A percentile compares a stretch with the other conserved stretches of the same genome.
phyloP scores from a whole-genome alignment of 2,888 invertebrate species.

The Plebejus argus region DNA sequence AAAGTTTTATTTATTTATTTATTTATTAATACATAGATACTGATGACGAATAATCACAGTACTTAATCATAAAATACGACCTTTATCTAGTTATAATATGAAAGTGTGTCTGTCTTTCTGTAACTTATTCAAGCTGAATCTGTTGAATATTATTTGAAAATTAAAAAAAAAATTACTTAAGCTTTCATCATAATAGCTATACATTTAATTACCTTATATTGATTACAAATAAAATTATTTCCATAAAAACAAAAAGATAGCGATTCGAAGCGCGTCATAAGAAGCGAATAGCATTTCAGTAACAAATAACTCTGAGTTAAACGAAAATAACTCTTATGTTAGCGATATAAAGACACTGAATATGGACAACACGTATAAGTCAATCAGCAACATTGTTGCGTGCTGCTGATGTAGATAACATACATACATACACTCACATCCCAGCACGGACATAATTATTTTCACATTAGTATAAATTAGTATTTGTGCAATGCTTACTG shows the following conservation, averaged over 20 bases:
- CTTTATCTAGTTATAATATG: too few species aligned
- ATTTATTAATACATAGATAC: too few species aligned
- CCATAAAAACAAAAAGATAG: neutral
- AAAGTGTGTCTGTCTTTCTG: too few species aligned
- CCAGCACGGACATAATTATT: neutral
- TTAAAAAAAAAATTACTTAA: too few species aligned
- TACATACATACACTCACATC: neutral
- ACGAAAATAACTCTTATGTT: neutral
- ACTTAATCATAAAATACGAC: too few species aligned
- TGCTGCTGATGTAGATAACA: slow-evolving; percentile 4
- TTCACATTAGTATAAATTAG: neutral
- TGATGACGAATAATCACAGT: too few species aligned
- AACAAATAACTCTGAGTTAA: neutral
- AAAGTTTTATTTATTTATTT: too few species aligned
- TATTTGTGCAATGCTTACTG: neutral
- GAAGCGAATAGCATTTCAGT: neutral
- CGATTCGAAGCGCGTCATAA: neutral
- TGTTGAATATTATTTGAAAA: too few species aligned
- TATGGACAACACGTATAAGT: neutral
- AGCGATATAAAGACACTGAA: neutral
- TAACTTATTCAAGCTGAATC: too few species aligned
- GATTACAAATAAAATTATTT: neutral
- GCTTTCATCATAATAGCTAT: too few species aligned
- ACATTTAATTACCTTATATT: too few species aligned
- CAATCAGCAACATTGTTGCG: slow-evolving; percentile 32